Conservation (phyloP, 2,797 vertebrate genomes). For the Octomys mimax region DNA sequence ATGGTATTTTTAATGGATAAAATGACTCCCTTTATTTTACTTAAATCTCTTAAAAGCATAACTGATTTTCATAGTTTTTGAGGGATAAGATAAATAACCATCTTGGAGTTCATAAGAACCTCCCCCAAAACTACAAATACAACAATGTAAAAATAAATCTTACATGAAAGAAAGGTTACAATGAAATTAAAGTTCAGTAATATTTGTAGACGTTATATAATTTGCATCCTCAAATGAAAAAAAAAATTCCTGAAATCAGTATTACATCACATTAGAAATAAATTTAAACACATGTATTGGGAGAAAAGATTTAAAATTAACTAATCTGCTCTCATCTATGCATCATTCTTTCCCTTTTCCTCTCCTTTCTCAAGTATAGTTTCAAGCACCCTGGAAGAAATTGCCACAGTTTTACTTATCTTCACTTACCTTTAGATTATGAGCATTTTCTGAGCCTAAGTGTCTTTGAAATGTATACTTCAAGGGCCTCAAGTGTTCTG, state of each 20-base stretch:
- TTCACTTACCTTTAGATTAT: neutral
- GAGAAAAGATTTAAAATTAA: neutral
- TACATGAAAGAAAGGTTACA: neutral
- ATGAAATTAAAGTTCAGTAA: neutral
- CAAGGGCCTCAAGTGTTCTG: neutral
- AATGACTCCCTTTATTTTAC: neutral
- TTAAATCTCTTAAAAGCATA: constrained; percentile 6
- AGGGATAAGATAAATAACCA: neutral
- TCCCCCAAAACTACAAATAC: neutral
- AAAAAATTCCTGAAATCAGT: neutral
- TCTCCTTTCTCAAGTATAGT: neutral
- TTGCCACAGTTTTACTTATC: neutral
- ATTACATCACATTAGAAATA: neutral
- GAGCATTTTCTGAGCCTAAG: neutral
- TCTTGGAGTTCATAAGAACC: neutral
- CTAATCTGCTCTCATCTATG: neutral
- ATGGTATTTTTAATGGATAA: neutral
- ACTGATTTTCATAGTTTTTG: neutral
- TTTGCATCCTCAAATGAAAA: neutral
- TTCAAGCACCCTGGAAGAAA: neutral
- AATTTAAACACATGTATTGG: neutral
- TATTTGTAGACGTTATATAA: neutral
- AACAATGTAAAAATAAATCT: neutral
- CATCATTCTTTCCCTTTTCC: neutral
- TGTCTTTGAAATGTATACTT: neutral